phyloP scores from a whole-genome alignment of 1,140 invertebrate genomes.

The Drosophila subpulchrella region DNA sequence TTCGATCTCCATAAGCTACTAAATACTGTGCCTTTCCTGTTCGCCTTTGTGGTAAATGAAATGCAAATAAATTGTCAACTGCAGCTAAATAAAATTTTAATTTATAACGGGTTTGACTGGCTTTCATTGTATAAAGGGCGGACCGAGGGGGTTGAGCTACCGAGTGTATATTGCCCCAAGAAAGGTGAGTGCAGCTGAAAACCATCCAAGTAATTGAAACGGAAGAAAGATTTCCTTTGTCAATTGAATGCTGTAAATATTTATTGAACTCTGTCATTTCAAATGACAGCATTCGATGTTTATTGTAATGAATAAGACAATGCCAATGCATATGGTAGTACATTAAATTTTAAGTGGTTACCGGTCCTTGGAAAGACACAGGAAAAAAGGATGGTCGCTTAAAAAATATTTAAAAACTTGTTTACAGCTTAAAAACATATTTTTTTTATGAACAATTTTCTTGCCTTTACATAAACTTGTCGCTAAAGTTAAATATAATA shows the following conservation, averaged over 20 bases:
- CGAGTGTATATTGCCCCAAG: not conserved
- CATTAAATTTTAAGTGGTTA: not conserved
- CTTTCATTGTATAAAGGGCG: conserved; percentile 8
- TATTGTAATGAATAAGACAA: not conserved
- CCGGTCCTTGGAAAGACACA: not conserved
- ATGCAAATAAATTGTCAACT: conserved; percentile 82
- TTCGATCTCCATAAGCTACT: not conserved
- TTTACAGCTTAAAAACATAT: too few relatives aligned
- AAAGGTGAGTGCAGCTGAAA: conserved; percentile 17
- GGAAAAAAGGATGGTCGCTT: too few relatives aligned
- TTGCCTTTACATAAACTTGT: too few relatives aligned
- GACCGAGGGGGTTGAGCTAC: not conserved
- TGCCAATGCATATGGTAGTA: not conserved
- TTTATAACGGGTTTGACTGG: conserved; percentile 71
- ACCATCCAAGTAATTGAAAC: conserved; percentile 25
- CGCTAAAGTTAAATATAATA: too few relatives aligned
- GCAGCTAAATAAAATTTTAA: conserved; percentile 82
- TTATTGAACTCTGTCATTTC: conserved; percentile 6
- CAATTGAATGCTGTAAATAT: conserved; percentile 16
- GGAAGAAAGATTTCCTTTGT: conserved; percentile 1
- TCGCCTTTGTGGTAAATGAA: conserved; percentile 74
- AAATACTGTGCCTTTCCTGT: conserved; percentile 8
- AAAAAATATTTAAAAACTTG: too few relatives aligned
- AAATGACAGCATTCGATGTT: not conserved
- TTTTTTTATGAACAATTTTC: too few relatives aligned